Conservation (phyloP, 2,797 vertebrate genomes). For the Cossypha heuglini region DNA sequence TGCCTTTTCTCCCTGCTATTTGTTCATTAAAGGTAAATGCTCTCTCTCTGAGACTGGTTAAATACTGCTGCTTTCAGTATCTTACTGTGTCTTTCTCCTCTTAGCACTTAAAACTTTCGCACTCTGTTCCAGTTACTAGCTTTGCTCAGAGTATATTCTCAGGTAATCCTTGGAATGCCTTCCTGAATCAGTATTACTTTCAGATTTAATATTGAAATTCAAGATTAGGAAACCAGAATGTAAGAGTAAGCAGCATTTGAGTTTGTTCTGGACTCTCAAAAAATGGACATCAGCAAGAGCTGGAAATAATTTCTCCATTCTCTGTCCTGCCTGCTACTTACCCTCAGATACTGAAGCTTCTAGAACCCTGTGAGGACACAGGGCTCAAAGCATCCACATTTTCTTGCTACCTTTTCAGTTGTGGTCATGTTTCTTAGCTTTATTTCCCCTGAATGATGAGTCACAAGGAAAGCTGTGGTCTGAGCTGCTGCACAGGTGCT, state of each 20-base stretch:
- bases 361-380: background rate
- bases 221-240: background rate
- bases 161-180: background rate
- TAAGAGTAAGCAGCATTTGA: background rate
- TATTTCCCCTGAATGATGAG: background rate
- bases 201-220: background rate
- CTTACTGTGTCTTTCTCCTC: background rate
- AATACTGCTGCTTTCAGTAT: background rate
- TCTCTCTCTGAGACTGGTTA: background rate
- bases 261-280: background rate
- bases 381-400: background rate
- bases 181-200: background rate
- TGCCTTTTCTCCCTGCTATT: background rate
- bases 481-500: rapidly evolving
- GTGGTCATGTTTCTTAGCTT: background rate
- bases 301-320: background rate
- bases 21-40: slow-evolving; percentile 1
- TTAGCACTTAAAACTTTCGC: background rate
- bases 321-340: background rate
- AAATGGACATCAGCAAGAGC: background rate
- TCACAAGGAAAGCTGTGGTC: background rate
- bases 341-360: background rate
- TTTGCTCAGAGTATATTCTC: background rate
- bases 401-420: background rate
- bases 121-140: background rate